Percentiles rank a stretch among this genome's conserved stretches.
Conservation (phyloP, 2,113 vertebrate genomes). For the Cebidichthys violaceus region DNA sequence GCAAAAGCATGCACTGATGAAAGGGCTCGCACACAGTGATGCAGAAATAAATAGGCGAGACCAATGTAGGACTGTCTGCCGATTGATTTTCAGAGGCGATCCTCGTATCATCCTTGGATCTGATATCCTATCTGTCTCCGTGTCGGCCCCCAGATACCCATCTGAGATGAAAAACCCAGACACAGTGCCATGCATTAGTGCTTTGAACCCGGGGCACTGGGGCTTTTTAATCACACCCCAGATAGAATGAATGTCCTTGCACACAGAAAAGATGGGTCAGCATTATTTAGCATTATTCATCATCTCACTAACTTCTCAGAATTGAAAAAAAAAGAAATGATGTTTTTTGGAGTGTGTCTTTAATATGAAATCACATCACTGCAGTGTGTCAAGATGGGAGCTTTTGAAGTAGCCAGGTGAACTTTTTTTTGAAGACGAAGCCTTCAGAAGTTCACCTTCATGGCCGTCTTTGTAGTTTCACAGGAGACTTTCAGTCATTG, state of each 20-base stretch:
- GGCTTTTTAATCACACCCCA: slow-evolving; percentile 78
- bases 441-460: slow-evolving; percentile 63
- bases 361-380: slow-evolving; percentile 61
- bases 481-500: slow-evolving; percentile 35
- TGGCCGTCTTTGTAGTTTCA: slow-evolving; percentile 57
- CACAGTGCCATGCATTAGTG: slow-evolving; percentile 71
- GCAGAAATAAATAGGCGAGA: slow-evolving; percentile 71
- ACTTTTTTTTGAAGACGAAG: slow-evolving; percentile 9
- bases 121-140: slow-evolving; percentile 78
- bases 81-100: slow-evolving; percentile 80
- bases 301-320: slow-evolving; percentile 38
- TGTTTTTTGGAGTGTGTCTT: slow-evolving; percentile 42
- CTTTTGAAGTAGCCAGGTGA: slow-evolving; percentile 56
- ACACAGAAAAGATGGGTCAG: slow-evolving; percentile 50
- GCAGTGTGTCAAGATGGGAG: slow-evolving; percentile 19
- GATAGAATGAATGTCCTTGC: slow-evolving; percentile 74
- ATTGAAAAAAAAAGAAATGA: slow-evolving; percentile 66
- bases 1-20: slow-evolving; percentile 51
- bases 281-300: slow-evolving; percentile 78
- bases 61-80: slow-evolving; percentile 61
- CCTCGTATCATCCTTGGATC: slow-evolving; percentile 77
- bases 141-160: slow-evolving; percentile 71
- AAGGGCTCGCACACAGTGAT: slow-evolving; percentile 48
- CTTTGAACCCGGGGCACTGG: slow-evolving; percentile 72
- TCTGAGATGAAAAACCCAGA: slow-evolving; percentile 77